Percentiles rank a stretch among this genome's conserved stretches.
phyloP scores from a whole-genome alignment of 2,888 invertebrate genomes.

The Pristionchus japonicus region DNA sequence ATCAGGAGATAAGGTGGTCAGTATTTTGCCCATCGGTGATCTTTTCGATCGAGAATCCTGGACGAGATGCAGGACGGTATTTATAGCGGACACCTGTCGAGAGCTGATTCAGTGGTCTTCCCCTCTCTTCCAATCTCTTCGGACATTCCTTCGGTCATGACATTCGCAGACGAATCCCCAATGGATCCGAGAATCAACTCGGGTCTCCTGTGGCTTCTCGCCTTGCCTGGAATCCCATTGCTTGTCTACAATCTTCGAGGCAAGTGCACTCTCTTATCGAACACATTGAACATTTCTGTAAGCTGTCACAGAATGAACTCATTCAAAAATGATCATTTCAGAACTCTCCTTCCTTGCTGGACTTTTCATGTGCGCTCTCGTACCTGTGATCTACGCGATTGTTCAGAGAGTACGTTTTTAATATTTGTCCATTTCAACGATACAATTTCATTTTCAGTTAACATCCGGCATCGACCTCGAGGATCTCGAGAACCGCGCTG shows the following conservation, averaged over 20 bases:
- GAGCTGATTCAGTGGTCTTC: neutral
- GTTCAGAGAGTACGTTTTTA: neutral
- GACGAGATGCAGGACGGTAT: neutral
- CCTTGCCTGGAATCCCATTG: neutral
- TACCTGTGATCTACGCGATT: neutral
- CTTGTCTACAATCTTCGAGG: neutral
- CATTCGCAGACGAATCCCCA: neutral
- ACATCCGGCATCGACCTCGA: neutral
- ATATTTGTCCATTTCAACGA: neutral
- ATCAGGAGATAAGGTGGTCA: neutral
- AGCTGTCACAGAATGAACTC: too few species aligned
- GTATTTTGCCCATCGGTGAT: neutral
- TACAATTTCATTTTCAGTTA: neutral
- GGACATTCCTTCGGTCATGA: neutral
- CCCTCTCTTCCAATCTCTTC: neutral
- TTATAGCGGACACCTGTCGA: neutral
- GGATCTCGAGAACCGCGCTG: constrained; percentile 53
- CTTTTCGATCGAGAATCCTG: neutral
- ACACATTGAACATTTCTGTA: neutral
- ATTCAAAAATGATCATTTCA: neutral
- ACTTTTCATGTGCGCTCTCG: neutral
- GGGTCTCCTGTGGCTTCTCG: neutral
- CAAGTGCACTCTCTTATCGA: neutral
- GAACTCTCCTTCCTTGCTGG: neutral
- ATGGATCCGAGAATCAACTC: neutral